Conservation (phyloP, 2,888 invertebrate species). For the Leptinotarsa tumamoca region DNA sequence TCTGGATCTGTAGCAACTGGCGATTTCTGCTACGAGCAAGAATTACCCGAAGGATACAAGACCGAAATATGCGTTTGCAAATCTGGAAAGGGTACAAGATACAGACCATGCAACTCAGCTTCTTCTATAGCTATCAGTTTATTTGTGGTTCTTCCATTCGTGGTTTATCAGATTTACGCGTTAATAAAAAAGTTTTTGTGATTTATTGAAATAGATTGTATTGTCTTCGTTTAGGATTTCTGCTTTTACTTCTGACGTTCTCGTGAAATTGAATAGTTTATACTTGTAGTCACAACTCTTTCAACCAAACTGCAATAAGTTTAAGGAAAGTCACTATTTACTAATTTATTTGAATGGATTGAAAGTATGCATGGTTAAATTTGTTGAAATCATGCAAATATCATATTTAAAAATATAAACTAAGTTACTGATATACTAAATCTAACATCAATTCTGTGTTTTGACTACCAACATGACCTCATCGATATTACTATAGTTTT, state of each 20-base stretch:
- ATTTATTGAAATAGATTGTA: background rate
- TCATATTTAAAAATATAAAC: no score
- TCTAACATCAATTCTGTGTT: no score
- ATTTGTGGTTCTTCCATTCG: background rate
- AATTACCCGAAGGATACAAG: constrained; percentile 63
- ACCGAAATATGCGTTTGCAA: constrained; percentile 70
- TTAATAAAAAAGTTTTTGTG: background rate
- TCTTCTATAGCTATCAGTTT: background rate
- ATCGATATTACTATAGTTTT: no score
- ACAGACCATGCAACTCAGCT: constrained; percentile 67
- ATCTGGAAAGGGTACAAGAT: constrained; percentile 59
- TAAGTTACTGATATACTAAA: no score
- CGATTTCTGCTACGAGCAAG: constrained; percentile 72
- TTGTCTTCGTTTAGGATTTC: background rate
- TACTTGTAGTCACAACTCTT: background rate
- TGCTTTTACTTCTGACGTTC: no score
- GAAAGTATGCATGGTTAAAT: no score
- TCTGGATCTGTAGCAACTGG: constrained; percentile 66
- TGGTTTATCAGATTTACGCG: constrained; percentile 4
- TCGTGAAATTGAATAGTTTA: no score
- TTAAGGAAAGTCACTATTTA: no score
- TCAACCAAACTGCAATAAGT: background rate
- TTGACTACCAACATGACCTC: no score
- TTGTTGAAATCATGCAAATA: no score
- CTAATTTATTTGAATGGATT: no score